Evolutionary conservation across 1,140 invertebrate genomes (phyloP).

Genomic region (Ostrea edulis): DNA sequence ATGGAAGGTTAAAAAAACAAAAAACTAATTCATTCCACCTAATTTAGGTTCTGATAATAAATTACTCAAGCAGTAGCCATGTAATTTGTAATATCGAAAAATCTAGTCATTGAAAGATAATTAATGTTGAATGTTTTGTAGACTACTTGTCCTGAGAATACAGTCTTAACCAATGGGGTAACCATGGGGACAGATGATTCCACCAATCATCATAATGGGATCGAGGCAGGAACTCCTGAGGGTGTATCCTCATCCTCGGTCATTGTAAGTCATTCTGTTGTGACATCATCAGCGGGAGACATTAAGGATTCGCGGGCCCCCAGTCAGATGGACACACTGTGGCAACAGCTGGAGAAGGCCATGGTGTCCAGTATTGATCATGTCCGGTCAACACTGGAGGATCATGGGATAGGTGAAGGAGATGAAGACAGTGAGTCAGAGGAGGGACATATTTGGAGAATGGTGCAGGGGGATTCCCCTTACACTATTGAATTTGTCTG

Average conservation of each 20-base stretch:
- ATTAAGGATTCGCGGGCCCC: slow-evolving; percentile 11
- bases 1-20: too few relatives aligned
- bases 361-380: slow-evolving; percentile 60
- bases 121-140: slow-evolving; percentile 44
- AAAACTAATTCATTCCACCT: not conserved
- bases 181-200: slow-evolving; percentile 60
- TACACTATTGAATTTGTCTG: slow-evolving; percentile 64
- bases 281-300: slow-evolving; percentile 18
- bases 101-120: too few relatives aligned
- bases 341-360: slow-evolving; percentile 63
- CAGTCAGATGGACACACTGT: slow-evolving; percentile 55
- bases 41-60: not conserved
- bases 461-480: slow-evolving; percentile 70
- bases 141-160: slow-evolving; percentile 69
- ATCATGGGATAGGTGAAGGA: slow-evolving; percentile 68
- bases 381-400: slow-evolving; percentile 62
- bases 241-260: not conserved
- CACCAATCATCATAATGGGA: slow-evolving; percentile 55
- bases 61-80: not conserved
- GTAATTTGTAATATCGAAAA: not conserved
- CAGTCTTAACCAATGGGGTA: slow-evolving; percentile 58
- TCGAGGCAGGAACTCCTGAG: not conserved
- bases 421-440: slow-evolving; percentile 66
- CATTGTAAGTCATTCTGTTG: slow-evolving; percentile 30
- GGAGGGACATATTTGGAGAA: slow-evolving; percentile 70